Conservation (phyloP, 2,113 vertebrate genomes). For the Sakesphorus luctuosus region DNA sequence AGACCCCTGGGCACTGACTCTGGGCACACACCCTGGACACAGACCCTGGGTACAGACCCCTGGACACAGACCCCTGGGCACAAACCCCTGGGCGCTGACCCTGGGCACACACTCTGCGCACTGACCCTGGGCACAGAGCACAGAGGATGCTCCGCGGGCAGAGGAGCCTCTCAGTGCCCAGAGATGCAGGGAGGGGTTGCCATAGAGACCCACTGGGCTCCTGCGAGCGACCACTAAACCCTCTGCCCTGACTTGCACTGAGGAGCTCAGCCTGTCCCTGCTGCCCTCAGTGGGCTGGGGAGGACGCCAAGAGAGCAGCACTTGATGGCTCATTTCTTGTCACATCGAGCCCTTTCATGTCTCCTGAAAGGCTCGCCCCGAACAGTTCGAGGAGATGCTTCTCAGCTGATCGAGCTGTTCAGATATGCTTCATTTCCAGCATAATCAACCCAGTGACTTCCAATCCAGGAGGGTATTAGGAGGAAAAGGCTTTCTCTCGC, state of each 20-base stretch:
- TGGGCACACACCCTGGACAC: no score
- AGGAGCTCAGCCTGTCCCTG: background rate
- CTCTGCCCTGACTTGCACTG: background rate
- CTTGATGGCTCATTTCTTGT: background rate
- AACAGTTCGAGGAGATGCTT: background rate
- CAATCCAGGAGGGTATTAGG: background rate
- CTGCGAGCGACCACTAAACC: background rate
- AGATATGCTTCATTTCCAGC: background rate
- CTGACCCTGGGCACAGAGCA: background rate
- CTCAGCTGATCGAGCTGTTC: background rate
- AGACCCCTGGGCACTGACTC: no score
- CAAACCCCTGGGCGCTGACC: no score
- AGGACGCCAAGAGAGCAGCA: background rate
- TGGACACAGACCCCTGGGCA: no score
- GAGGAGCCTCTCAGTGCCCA: background rate
- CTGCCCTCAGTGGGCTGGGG: background rate
- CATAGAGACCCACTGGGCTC: slow-evolving; percentile 37
- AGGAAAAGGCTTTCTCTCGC: background rate
- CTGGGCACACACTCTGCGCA: no score
- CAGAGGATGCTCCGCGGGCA: background rate
- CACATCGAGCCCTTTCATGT: background rate
- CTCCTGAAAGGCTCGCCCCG: background rate
- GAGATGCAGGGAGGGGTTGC: background rate
- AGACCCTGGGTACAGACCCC: no score
- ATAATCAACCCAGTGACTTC: background rate